Conservation (phyloP, 2,113 vertebrate species). For the Stigmatopora nigra region DNA sequence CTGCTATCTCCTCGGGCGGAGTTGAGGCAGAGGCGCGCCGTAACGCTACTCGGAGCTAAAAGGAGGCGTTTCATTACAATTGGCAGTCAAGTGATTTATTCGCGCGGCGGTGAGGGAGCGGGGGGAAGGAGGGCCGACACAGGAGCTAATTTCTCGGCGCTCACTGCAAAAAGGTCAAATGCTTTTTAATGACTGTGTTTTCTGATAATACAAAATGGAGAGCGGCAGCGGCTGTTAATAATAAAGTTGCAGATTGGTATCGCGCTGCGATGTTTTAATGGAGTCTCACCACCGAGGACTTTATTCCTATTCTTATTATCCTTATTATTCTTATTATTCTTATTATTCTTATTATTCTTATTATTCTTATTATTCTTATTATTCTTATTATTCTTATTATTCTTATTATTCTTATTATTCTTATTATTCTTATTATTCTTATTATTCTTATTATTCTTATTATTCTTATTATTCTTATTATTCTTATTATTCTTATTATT, state of each 20-base stretch:
- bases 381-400: conserved; percentile 39
- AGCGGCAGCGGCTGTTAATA: conserved; percentile 45
- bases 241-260: conserved; percentile 76
- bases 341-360: too few species aligned
- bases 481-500: background rate
- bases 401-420: background rate
- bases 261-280: conserved; percentile 62
- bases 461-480: too few species aligned
- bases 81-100: conserved; percentile 66
- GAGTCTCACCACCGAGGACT: conserved; percentile 66
- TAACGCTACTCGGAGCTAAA: conserved; percentile 61
- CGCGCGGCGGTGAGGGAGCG: conserved; percentile 37
- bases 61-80: conserved; percentile 71
- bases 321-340: background rate
- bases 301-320: conserved; percentile 42
- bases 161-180: conserved; percentile 74
- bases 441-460: background rate
- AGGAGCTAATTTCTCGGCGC: conserved; percentile 69
- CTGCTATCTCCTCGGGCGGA: conserved; percentile 68
- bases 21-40: conserved; percentile 53
- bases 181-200: conserved; percentile 77
- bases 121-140: conserved; percentile 34
- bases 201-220: conserved; percentile 68
- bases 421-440: too few species aligned
- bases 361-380: too few species aligned